Evolutionary conservation across 2,888 invertebrate species (phyloP).

Genomic region (Drosophila atripex): DNA sequence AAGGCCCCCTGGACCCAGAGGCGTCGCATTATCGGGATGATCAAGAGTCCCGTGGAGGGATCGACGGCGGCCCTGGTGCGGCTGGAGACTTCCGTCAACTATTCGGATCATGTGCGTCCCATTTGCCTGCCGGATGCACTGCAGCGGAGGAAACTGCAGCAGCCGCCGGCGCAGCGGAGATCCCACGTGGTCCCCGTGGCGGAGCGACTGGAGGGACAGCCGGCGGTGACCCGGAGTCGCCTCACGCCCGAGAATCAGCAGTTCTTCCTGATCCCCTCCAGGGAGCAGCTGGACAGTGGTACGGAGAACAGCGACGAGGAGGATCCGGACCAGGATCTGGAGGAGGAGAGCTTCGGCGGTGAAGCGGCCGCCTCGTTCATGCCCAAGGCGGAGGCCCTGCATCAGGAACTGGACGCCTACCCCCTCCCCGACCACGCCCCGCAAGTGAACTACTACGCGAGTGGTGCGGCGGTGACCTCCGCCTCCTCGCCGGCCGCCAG

Average conservation of each 20-base stretch:
- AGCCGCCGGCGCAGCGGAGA: conserved; percentile 74
- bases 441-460: conserved; percentile 79
- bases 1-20: conserved; percentile 95
- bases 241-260: conserved; percentile 81
- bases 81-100: conserved; percentile 89
- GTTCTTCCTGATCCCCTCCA: conserved; percentile 81
- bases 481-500: conserved; percentile 24
- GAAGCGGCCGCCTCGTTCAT: conserved; percentile 73
- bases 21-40: conserved; percentile 92
- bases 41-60: conserved; percentile 94
- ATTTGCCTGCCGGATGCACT: conserved; percentile 89
- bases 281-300: conserved; percentile 46
- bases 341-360: conserved; percentile 55
- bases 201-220: conserved; percentile 76
- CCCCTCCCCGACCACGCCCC: conserved; percentile 82
- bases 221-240: conserved; percentile 46
- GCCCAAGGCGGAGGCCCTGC: conserved; percentile 81
- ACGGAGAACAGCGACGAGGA: conserved; percentile 33
- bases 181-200: conserved; percentile 80
- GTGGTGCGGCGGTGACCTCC: conserved; percentile 7
- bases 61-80: conserved; percentile 93
- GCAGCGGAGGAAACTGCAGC: conserved; percentile 75
- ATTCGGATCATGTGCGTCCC: conserved; percentile 93
- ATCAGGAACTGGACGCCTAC: conserved; percentile 72
- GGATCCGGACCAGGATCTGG: conserved; percentile 36